A percentile compares a stretch with the other conserved stretches of the same genome.
Evolutionary conservation across 2,888 invertebrate genomes (phyloP).

Genomic region (Pseudococcus jackbeardsleyi): DNA sequence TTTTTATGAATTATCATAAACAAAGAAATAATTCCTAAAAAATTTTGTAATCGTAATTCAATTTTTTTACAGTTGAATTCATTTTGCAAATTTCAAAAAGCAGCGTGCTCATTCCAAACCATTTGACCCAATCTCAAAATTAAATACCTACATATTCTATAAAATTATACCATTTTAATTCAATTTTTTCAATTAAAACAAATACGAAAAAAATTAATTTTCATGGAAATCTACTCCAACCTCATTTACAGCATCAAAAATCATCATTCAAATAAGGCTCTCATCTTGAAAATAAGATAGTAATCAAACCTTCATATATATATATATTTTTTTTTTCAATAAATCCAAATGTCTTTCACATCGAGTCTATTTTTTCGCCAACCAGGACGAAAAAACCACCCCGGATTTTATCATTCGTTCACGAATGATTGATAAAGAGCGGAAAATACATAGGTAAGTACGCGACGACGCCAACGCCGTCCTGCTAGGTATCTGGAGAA

Average conservation of each 20-base stretch:
- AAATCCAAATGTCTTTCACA: neutral
- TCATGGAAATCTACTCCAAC: no score
- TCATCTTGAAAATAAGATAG: neutral
- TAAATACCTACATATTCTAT: no score
- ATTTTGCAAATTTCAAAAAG: no score
- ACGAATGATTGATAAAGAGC: constrained; percentile 12
- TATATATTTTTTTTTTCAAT: neutral
- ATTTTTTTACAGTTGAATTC: no score
- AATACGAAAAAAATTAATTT: no score
- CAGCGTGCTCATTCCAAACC: no score
- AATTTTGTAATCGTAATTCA: no score
- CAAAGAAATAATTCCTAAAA: no score
- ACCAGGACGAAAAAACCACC: neutral
- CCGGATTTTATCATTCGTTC: neutral
- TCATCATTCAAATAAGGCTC: neutral
- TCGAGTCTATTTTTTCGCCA: neutral
- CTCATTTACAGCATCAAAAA: neutral
- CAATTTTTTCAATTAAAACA: no score
- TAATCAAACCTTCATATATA: neutral
- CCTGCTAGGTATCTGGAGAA: neutral
- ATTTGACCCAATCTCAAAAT: no score
- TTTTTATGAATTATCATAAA: no score
- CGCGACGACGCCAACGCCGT: neutral
- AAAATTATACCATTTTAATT: no score
- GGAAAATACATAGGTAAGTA: neutral